phyloP scores from a whole-genome alignment of 2,113 vertebrate species.

The Ciconia maguari region DNA sequence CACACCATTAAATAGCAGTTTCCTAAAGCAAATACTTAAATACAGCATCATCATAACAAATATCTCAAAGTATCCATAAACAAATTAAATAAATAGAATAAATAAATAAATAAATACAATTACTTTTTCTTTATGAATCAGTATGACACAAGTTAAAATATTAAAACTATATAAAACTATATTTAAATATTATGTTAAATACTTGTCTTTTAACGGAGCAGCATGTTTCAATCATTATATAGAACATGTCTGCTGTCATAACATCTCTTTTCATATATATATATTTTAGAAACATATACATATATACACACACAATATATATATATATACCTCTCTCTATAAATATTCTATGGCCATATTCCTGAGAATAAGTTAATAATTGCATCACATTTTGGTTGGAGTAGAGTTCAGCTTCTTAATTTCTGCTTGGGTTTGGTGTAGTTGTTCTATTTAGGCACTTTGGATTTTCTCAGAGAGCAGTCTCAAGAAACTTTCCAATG shows the following conservation, averaged over 20 bases:
- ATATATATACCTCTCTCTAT: background rate
- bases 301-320: too few species aligned
- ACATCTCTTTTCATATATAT: background rate
- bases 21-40: background rate
- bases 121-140: background rate
- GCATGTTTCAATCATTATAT: background rate
- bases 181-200: background rate
- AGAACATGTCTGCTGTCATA: background rate
- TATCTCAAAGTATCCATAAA: background rate
- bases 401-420: background rate
- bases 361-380: constrained; percentile 38
- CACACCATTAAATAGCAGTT: background rate
- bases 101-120: background rate
- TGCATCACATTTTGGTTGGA: background rate
- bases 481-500: background rate
- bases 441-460: background rate
- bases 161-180: background rate
- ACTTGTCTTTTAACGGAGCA: background rate
- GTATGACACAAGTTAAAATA: background rate
- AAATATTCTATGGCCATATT: background rate
- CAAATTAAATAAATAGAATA: background rate
- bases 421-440: background rate
- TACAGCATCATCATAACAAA: background rate
- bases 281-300: background rate
- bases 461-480: background rate